Base-by-base conservation (phyloP, 2,797 vertebrate genomes). In the Falco naumanni region DNA sequence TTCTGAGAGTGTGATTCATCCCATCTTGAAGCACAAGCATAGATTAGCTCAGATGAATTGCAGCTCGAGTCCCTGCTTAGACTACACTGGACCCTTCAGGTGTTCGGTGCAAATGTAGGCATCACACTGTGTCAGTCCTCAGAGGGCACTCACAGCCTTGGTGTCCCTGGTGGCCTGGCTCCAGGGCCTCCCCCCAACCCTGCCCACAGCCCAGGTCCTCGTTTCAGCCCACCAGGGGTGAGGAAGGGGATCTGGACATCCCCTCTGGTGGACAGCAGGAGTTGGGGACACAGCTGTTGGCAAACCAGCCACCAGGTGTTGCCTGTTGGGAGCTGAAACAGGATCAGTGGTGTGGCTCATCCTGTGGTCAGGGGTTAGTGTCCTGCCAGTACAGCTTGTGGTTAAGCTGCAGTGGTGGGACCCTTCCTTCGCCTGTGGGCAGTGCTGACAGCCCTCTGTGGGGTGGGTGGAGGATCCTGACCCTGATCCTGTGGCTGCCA, bases 261-360 rank as follows among this genome's bases (percentile, higher is more conserved):
- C 29, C 14, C 11, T 63, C 15, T 43, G 18, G 25, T 54, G 61
- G 41, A 83, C 16, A 64, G 10, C 43, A 70, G 39, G 12, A 15
- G 1, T 0, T 39, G 26, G 6, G 53, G 16, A 51, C 25, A 11
- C 26, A 20, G 24, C 18, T 8, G 31, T 3, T 43, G 45, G 21
- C 17, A 68, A 39, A 26, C 41, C 47, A 2, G 1, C 28, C 33
- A 25, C 9, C 31, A 53, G 0, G 0, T n/a, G 9, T 60, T 54
- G 31, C 18, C 33, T 21, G 8, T 19, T 51, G 19, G 54, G 41
- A 90, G 17, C 31, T 83, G 54, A 33, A 48, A 39, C 3, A 48
- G 13, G 18, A 60, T 43, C 12, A 31, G 50, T 29, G 13, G 21
- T 0, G 0, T 50, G 43, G 28, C 16, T 56, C 10, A 34, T 51